These are phyloP conservation scores for Ectemnius cavifrons DNA, from an alignment of 2,888 invertebrate genomes.

Conservation along the genomic window DNA sequence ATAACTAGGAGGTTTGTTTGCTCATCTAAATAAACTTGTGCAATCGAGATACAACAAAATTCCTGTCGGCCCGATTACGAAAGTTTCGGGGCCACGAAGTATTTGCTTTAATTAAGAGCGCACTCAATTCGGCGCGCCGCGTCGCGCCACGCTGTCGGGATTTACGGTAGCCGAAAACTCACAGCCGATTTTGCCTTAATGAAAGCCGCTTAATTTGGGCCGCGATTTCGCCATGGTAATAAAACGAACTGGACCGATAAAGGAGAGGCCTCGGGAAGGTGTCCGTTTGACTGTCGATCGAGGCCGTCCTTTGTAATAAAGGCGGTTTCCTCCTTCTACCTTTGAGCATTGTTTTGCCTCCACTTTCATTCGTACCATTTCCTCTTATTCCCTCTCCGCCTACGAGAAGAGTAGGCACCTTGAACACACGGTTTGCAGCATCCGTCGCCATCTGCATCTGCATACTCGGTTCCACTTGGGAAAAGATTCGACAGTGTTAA, in stretches of 20 bases:
- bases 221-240: slow-evolving; percentile 61
- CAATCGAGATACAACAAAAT: no score
- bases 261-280: slow-evolving; percentile 58
- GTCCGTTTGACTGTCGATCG: slow-evolving; percentile 70
- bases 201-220: slow-evolving; percentile 57
- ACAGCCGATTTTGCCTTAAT: slow-evolving; percentile 50
- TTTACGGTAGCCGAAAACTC: slow-evolving; percentile 52
- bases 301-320: slow-evolving; percentile 68
- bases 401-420: slow-evolving; percentile 48
- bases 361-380: background rate
- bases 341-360: slow-evolving; percentile 52
- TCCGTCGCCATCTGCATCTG: slow-evolving; percentile 2
- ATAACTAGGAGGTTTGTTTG: no score
- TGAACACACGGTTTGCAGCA: slow-evolving; percentile 10
- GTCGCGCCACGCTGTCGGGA: slow-evolving; percentile 23
- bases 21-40: no score
- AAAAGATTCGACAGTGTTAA: slow-evolving; percentile 53
- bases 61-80: slow-evolving; percentile 14
- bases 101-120: slow-evolving; percentile 49
- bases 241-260: slow-evolving; percentile 69
- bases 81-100: slow-evolving; percentile 14
- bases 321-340: slow-evolving; percentile 63
- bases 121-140: slow-evolving; percentile 30
- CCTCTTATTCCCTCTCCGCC: slow-evolving; percentile 41
- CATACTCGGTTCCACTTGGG: slow-evolving; percentile 16